phyloP scores from a whole-genome alignment of 2,113 vertebrate species.

The Planiliza haematocheilus region DNA sequence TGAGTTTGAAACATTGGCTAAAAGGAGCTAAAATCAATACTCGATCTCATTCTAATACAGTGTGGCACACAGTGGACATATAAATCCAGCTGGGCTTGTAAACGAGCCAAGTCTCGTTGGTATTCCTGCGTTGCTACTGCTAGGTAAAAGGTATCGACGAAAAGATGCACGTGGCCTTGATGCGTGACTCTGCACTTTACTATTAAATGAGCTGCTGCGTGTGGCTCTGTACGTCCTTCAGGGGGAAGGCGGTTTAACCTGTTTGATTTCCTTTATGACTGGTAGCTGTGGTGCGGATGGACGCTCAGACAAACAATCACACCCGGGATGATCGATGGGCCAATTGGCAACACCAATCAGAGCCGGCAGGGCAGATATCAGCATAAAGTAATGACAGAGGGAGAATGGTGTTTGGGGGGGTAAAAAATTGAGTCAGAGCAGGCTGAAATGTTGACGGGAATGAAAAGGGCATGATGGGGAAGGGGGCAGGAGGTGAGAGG shows the following conservation, averaged over 20 bases:
- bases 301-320: conserved; percentile 4
- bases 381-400: conserved; percentile 15
- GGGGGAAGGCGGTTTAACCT: not conserved
- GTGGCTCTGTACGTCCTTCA: conserved; percentile 26
- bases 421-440: conserved; percentile 9
- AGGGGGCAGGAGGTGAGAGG: conserved; percentile 35
- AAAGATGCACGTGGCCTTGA: conserved; percentile 56
- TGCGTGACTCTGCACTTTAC: conserved; percentile 36
- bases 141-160: conserved; percentile 66
- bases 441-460: conserved; percentile 45
- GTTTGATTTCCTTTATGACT: conserved; percentile 28
- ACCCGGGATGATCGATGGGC: not conserved
- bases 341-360: not conserved
- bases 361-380: not conserved
- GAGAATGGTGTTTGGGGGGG: conserved; percentile 12
- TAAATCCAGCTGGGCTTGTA: conserved; percentile 58
- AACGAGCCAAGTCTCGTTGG: conserved; percentile 45
- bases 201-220: conserved; percentile 28
- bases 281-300: conserved; percentile 3
- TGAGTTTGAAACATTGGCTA: not conserved
- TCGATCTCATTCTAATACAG: conserved; percentile 20
- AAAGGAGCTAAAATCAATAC: conserved; percentile 42
- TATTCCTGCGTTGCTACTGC: conserved; percentile 52
- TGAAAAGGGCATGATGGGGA: conserved; percentile 30
- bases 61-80: conserved; percentile 10